Conservation (phyloP, 2,797 vertebrate species). For the Denticeps clupeoides region DNA sequence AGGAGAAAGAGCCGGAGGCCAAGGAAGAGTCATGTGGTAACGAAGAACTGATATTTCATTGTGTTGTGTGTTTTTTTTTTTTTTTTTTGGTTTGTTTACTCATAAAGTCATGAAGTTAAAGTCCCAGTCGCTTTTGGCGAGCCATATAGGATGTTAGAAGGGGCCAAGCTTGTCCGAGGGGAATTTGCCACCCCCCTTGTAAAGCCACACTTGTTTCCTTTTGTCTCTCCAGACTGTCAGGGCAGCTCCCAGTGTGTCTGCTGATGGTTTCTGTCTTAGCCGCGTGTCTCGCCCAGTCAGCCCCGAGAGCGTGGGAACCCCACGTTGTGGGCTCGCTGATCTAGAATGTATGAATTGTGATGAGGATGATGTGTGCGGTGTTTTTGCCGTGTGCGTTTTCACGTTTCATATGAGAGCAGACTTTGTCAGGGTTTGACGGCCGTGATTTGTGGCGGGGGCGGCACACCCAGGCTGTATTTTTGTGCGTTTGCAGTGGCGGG, state of each 20-base stretch:
- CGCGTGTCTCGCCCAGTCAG: constrained; percentile 19
- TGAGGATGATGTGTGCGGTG: constrained; percentile 11
- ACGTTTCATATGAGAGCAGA: too few species aligned
- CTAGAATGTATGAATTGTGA: constrained; percentile 12
- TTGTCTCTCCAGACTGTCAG: constrained; percentile 29
- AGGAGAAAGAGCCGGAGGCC: constrained; percentile 79
- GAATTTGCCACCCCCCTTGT: constrained; percentile 46
- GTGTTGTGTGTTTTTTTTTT: too few species aligned
- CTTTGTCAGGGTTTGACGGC: too few species aligned
- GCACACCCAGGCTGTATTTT: too few species aligned
- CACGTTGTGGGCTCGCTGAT: constrained; percentile 14
- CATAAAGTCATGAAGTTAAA: constrained; percentile 5
- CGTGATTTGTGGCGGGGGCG: too few species aligned
- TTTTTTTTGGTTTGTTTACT: constrained; percentile 7
- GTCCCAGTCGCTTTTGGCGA: not conserved
- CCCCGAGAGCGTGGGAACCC: constrained; percentile 34
- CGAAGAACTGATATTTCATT: constrained; percentile 23
- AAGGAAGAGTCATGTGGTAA: constrained; percentile 75
- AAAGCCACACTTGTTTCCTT: constrained; percentile 43
- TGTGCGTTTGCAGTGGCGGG: constrained; percentile 46
- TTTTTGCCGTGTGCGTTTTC: not conserved
- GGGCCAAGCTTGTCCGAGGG: constrained; percentile 34
- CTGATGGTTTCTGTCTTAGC: constrained; percentile 25
- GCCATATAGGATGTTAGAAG: constrained; percentile 15
- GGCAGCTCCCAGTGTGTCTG: constrained; percentile 22